Evolutionary conservation across 2,113 vertebrate genomes (phyloP).

Genomic region (Perognathus longimembris): DNA sequence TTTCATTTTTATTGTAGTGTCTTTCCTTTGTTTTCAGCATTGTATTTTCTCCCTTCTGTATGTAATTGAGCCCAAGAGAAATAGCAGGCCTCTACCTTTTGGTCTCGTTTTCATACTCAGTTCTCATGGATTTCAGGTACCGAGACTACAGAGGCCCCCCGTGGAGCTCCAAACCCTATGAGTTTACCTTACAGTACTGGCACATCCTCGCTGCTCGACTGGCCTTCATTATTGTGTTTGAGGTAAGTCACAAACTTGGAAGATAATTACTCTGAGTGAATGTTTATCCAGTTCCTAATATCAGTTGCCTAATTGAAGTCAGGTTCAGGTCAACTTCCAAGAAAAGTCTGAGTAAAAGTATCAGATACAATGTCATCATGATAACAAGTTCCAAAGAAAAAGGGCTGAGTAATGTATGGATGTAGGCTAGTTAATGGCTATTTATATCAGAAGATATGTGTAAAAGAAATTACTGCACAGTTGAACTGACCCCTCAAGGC

Average conservation of each 20-base stretch:
- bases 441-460: neutral
- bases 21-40: neutral
- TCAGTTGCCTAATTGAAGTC: neutral
- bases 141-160: slow-evolving; percentile 97
- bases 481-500: neutral
- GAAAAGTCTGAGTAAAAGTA: neutral
- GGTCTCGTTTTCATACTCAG: neutral
- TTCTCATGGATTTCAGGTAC: slow-evolving; percentile 86
- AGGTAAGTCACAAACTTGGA: slow-evolving; percentile 88
- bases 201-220: slow-evolving; percentile 96
- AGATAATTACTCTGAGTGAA: neutral
- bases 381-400: neutral
- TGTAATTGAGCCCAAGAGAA: neutral
- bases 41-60: neutral
- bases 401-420: neutral
- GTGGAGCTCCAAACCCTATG: slow-evolving; percentile 93
- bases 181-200: slow-evolving; percentile 98
- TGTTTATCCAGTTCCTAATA: neutral
- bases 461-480: neutral
- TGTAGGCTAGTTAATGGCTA: neutral
- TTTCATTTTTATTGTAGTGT: neutral
- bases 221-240: slow-evolving; percentile 99
- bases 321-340: neutral
- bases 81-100: neutral
- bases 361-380: neutral